These are phyloP conservation scores for Potamilus streckersoni DNA, from an alignment of 1,140 invertebrate genomes.

Conservation along the genomic window DNA sequence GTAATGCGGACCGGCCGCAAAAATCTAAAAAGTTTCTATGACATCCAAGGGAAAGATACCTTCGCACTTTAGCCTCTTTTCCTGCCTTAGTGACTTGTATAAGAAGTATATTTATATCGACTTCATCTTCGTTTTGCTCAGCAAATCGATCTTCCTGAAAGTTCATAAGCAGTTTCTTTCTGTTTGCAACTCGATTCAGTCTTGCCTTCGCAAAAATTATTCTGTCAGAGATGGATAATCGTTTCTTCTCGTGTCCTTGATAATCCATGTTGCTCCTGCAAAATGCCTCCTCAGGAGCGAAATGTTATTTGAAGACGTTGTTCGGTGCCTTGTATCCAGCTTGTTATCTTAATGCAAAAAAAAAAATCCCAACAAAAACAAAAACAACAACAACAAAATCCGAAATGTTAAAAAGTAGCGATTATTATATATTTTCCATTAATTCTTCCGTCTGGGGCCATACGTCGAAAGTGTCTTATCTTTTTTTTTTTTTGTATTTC, in stretches of 20 bases:
- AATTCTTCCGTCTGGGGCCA: too few species aligned
- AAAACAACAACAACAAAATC: too few species aligned
- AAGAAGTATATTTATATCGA: constrained; percentile 42
- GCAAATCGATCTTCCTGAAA: constrained; percentile 31
- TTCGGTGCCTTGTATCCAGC: too few species aligned
- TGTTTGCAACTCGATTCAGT: constrained; percentile 21
- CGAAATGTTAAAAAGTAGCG: too few species aligned
- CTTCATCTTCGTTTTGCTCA: constrained; percentile 32
- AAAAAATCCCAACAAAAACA: too few species aligned
- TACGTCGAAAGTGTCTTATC: too few species aligned
- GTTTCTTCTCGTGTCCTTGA: constrained; percentile 15
- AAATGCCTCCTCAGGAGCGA: too few species aligned
- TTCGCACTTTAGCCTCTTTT: constrained; percentile 43
- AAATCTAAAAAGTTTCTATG: constrained; percentile 34
- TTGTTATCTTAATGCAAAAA: too few species aligned
- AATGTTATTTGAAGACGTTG: too few species aligned
- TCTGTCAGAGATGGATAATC: constrained; percentile 20
- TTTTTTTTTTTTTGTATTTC: too few species aligned
- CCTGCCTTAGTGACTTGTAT: constrained; percentile 53
- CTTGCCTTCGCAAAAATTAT: constrained; percentile 26
- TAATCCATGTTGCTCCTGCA: background rate
- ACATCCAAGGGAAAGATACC: constrained; percentile 34
- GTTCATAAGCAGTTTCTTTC: constrained; percentile 26
- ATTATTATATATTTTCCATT: too few species aligned
- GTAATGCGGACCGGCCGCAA: constrained; percentile 48